Percentiles rank a stretch among this genome's conserved stretches.
phyloP scores from a whole-genome alignment of 2,113 vertebrate genomes.

The Crotalus horridus region DNA sequence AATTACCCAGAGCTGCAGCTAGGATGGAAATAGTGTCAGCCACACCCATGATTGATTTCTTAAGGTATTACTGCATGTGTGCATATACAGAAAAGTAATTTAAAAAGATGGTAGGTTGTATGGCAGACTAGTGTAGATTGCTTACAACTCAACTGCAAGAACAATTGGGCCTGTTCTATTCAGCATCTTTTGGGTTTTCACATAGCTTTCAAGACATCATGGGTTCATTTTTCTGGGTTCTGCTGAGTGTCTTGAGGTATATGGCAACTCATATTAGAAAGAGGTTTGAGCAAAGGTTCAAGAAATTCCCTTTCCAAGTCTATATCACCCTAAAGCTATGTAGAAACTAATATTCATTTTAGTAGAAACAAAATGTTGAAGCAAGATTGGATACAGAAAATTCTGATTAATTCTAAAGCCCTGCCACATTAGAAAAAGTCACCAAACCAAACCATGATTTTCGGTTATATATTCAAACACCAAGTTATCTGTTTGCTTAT shows the following conservation, averaged over 20 bases:
- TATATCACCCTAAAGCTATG: neutral
- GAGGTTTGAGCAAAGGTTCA: neutral
- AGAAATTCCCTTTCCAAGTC: neutral
- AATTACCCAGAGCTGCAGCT: neutral
- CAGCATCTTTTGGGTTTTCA: neutral
- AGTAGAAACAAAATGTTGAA: neutral
- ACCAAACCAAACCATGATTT: neutral
- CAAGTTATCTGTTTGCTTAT: neutral
- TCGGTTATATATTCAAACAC: neutral
- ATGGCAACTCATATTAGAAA: neutral
- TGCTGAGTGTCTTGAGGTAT: neutral
- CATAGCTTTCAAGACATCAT: neutral
- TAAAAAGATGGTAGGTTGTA: neutral
- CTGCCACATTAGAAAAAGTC: neutral
- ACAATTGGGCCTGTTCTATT: neutral
- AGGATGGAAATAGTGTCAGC: constrained; percentile 13
- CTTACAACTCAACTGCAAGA: too few relatives aligned
- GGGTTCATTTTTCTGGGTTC: neutral
- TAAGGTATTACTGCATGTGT: neutral
- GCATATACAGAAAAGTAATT: neutral
- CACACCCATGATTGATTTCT: constrained; percentile 28
- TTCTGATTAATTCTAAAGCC: neutral
- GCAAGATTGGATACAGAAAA: neutral
- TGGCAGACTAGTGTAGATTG: constrained; percentile 6
- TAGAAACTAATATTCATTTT: neutral